phyloP scores from a whole-genome alignment of 2,797 vertebrate species.

The Emydoidea blandingii region DNA sequence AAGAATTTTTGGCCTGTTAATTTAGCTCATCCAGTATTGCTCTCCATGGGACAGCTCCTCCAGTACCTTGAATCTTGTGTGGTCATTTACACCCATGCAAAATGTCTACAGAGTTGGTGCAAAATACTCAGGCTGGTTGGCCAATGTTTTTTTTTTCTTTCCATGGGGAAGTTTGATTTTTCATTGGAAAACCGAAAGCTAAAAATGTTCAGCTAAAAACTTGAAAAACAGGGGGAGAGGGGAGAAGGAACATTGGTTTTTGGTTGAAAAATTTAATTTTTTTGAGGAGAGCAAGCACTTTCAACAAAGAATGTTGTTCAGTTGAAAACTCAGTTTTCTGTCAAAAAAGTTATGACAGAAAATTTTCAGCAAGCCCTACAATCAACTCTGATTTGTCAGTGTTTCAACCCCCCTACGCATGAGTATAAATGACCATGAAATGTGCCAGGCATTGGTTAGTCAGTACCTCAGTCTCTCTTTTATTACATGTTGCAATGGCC shows the following conservation, averaged over 20 bases:
- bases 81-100: slow-evolving; percentile 26
- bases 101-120: slow-evolving; percentile 48
- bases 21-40: slow-evolving; percentile 62
- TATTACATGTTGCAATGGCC: not conserved
- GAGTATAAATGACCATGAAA: not conserved
- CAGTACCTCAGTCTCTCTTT: not conserved
- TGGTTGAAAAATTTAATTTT: not conserved
- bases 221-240: not conserved
- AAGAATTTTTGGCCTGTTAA: slow-evolving; percentile 60
- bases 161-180: slow-evolving; percentile 38
- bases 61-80: slow-evolving; percentile 31
- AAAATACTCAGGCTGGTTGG: not conserved
- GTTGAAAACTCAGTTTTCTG: not conserved
- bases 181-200: not conserved
- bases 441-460: slow-evolving; percentile 11
- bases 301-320: not conserved
- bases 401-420: not conserved
- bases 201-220: slow-evolving; percentile 22
- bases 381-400: not conserved
- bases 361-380: not conserved
- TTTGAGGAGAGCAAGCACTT: slow-evolving; percentile 3
- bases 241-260: not conserved
- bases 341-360: not conserved
- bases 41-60: slow-evolving; percentile 9
- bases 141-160: slow-evolving; percentile 36